phyloP scores from a whole-genome alignment of 2,888 invertebrate species.

The Peribatodes rhomboidaria region DNA sequence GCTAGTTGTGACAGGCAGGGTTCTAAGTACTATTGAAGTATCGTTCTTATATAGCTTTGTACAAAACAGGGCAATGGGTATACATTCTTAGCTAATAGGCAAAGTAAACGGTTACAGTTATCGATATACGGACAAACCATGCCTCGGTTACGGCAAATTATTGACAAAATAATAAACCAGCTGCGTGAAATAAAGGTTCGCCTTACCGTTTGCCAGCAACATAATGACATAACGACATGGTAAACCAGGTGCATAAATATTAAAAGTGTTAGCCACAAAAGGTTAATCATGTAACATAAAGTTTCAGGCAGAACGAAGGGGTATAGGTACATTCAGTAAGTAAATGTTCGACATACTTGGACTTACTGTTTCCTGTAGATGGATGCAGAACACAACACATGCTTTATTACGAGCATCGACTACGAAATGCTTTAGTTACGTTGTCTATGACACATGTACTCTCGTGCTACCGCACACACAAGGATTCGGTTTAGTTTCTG shows the following conservation, averaged over 20 bases:
- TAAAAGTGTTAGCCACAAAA: slow-evolving; percentile 82
- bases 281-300: slow-evolving; percentile 74
- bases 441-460: slow-evolving; percentile 53
- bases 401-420: slow-evolving; percentile 80
- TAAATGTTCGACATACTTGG: slow-evolving; percentile 81
- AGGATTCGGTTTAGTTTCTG: slow-evolving; percentile 62
- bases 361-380: slow-evolving; percentile 93
- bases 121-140: slow-evolving; percentile 52
- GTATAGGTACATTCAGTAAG: slow-evolving; percentile 61
- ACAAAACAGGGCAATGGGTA: slow-evolving; percentile 16
- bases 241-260: slow-evolving; percentile 69
- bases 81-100: slow-evolving; percentile 42
- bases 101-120: slow-evolving; percentile 36
- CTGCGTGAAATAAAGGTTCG: slow-evolving; percentile 46
- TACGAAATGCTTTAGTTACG: slow-evolving; percentile 66
- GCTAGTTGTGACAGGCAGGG: slow-evolving; percentile 50
- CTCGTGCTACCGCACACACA: slow-evolving; percentile 74
- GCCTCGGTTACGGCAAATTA: slow-evolving; percentile 55
- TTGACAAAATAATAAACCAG: slow-evolving; percentile 58
- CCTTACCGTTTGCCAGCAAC: slow-evolving; percentile 67
- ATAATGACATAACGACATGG: slow-evolving; percentile 47
- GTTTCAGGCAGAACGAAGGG: slow-evolving; percentile 72
- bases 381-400: slow-evolving; percentile 86
- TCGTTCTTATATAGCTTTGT: slow-evolving; percentile 37
- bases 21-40: slow-evolving; percentile 48